Percentiles rank a stretch among this genome's conserved stretches.
Conservation (phyloP, 2,888 invertebrate genomes). For the Tyria jacobaeae region DNA sequence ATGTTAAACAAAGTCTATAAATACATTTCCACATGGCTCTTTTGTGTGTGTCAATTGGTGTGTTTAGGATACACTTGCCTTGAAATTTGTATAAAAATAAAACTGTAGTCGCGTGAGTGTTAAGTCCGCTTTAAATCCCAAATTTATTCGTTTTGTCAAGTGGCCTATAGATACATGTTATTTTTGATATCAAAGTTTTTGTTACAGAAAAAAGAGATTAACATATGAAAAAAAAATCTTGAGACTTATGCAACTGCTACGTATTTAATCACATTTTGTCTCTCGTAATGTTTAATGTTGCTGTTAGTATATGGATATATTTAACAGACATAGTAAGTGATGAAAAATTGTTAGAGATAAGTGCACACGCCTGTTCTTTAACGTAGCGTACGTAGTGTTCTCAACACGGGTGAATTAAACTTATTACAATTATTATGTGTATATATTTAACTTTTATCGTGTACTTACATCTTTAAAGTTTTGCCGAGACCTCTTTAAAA, state of each 20-base stretch:
- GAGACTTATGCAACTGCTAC: background rate
- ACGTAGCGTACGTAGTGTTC: no score
- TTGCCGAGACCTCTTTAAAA: background rate
- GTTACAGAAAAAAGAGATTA: background rate
- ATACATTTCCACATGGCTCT: conserved; percentile 4
- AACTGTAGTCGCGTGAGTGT: background rate
- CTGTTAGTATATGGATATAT: no score
- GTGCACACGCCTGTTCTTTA: no score
- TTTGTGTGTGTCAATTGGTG: background rate
- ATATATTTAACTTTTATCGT: no score
- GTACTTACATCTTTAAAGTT: no score
- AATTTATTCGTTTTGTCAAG: background rate
- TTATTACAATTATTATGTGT: no score
- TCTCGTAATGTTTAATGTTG: no score
- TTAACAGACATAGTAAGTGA: no score
- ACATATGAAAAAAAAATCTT: background rate
- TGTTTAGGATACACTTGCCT: conserved; percentile 1
- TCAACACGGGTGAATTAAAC: no score
- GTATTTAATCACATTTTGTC: no score
- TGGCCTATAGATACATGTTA: background rate
- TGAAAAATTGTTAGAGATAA: no score
- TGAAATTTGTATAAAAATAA: conserved; percentile 6
- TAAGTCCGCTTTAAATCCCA: conserved; percentile 3
- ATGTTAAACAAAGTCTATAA: background rate
- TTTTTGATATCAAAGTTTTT: no score